Conservation (phyloP, 2,797 vertebrate genomes). For the Remorina albescens region DNA sequence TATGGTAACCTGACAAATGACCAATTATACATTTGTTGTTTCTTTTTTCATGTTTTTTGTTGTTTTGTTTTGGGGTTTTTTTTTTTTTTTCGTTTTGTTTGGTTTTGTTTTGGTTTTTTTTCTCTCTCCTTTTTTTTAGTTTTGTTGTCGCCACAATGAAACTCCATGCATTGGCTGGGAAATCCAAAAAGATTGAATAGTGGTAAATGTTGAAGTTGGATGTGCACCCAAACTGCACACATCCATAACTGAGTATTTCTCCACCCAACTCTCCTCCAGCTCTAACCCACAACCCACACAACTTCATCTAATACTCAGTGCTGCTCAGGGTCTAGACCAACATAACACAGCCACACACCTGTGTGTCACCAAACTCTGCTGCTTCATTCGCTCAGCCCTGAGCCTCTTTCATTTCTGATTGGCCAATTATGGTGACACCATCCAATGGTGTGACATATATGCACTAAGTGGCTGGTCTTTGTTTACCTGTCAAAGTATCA, state of each 20-base stretch:
- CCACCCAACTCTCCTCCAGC: conserved; percentile 41
- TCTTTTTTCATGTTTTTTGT: conserved; percentile 54
- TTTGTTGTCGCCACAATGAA: conserved; percentile 80
- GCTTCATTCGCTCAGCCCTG: conserved; percentile 67
- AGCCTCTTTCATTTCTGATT: conserved; percentile 74
- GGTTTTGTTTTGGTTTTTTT: too few species aligned
- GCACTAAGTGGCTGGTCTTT: conserved; percentile 82
- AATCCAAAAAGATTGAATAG: conserved; percentile 67
- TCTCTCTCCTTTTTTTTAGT: conserved; percentile 63
- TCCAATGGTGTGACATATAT: conserved; percentile 78
- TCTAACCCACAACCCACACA: conserved; percentile 25
- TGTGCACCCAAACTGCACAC: conserved; percentile 55
- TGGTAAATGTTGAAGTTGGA: conserved; percentile 53
- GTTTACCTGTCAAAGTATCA: conserved; percentile 79
- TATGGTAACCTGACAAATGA: conserved; percentile 78
- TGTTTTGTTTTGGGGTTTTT: too few species aligned
- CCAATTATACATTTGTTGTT: conserved; percentile 76
- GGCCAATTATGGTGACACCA: conserved; percentile 76
- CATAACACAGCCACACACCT: conserved; percentile 57
- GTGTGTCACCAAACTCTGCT: conserved; percentile 50
- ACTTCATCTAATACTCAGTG: conserved; percentile 37
- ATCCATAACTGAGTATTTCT: conserved; percentile 41
- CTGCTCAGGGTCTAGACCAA: conserved; percentile 45
- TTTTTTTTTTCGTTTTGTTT: conserved; percentile 71
- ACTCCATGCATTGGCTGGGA: conserved; percentile 82